These are phyloP conservation scores for Whitmania pigra DNA, from an alignment of 1,140 invertebrate species.

Conservation along the genomic window DNA sequence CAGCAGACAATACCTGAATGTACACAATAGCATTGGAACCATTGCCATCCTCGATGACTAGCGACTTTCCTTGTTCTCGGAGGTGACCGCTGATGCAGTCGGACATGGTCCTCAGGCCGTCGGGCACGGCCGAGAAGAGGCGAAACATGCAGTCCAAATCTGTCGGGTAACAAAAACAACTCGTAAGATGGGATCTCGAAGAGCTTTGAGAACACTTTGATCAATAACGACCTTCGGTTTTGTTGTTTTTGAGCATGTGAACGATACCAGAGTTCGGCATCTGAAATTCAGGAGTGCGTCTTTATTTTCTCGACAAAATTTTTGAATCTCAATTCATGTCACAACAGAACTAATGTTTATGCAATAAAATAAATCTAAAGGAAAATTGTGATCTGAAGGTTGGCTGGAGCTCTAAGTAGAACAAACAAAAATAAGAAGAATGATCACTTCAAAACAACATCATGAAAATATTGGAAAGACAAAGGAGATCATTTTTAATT, in stretches of 20 bases:
- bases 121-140: constrained; percentile 73
- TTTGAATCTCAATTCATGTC: too few species aligned
- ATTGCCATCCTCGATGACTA: constrained; percentile 77
- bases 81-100: constrained; percentile 87
- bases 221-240: constrained; percentile 55
- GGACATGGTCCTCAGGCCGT: constrained; percentile 84
- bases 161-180: constrained; percentile 26
- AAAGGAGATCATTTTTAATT: background rate
- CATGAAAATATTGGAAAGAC: background rate
- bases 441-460: background rate
- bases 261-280: constrained; percentile 99
- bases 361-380: background rate
- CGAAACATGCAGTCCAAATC: constrained; percentile 97
- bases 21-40: constrained; percentile 82
- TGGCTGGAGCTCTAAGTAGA: background rate
- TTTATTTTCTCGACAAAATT: too few species aligned
- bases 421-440: background rate
- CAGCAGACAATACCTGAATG: constrained; percentile 58
- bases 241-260: constrained; percentile 93
- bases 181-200: too few species aligned
- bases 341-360: too few species aligned
- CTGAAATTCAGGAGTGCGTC: constrained; percentile 40
- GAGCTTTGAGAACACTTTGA: background rate
- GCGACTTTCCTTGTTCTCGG: constrained; percentile 77
- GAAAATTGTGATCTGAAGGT: background rate